Evolutionary conservation across 1,140 invertebrate genomes (phyloP).

Genomic region (Aphelenchoides besseyi): DNA sequence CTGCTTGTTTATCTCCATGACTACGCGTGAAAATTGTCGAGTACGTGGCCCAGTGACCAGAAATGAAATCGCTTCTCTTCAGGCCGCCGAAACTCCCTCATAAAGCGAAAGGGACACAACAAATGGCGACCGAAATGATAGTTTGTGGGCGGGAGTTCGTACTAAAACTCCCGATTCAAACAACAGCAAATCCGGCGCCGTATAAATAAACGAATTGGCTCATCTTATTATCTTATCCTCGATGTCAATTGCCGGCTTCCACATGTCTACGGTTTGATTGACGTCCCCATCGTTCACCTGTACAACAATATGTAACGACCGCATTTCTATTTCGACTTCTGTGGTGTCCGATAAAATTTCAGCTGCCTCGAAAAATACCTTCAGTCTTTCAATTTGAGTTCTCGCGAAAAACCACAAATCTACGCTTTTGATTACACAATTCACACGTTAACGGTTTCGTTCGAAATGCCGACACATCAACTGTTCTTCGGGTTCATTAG

Average conservation of each 20-base stretch:
- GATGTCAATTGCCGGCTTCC: background rate
- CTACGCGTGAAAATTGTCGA: background rate
- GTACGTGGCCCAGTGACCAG: background rate
- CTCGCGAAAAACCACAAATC: background rate
- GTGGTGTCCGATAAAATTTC: background rate
- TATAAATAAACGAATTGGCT: background rate
- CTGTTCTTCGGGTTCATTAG: background rate
- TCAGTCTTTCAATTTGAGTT: background rate
- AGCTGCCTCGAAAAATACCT: background rate
- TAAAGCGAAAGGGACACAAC: background rate
- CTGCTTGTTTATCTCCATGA: no score
- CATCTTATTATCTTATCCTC: background rate
- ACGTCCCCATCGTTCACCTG: background rate
- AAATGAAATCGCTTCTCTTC: background rate
- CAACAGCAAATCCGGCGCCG: background rate
- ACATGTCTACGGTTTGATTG: no score
- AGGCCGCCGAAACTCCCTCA: background rate
- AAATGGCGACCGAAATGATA: background rate
- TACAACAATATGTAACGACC: background rate
- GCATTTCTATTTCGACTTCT: background rate
- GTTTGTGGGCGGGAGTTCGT: conserved; percentile 1
- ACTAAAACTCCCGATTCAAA: background rate
- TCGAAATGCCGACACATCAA: background rate
- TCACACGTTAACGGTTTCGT: background rate
- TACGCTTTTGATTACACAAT: background rate